Evolutionary conservation across 23 tunicate genomes (phyloP), one percentile per base, ranked within the genome.

Genomic region (Botrylloides violaceus): DNA sequence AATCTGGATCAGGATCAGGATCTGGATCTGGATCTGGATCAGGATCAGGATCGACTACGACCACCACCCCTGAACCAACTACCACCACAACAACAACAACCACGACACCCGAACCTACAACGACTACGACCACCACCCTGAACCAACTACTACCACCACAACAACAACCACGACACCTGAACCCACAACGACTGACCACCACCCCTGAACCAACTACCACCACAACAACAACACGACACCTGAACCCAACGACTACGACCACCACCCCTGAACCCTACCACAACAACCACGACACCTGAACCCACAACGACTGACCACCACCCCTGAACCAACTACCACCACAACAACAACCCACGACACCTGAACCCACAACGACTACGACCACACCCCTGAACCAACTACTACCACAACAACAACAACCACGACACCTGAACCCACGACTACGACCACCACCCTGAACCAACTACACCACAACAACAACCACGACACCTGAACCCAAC

Each of bases 1-100:
- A 49, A 26, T 64, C 81, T 7, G 26, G 65, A 2, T 57, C 88
- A 15, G 84, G 49, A 57, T 66, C 82, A 2, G 82, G 88, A 64
- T 64, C 81, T 20, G 80, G 82, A 37, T 33, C 70, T 12, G 12
- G 35, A 25, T 34, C 81, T 4, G 7, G 72, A 2, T 77, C 71
- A 61, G 84, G 60, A 72, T 39, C 71, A 18, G 84, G 84, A 50
- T 71, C 78, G 1, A 78, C 78, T 72, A 78, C 71, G 36, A 49
- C 62, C 19, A 63, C 81, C 1, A 26, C 73, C 35, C 26, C 63
- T 34, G 81, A 27, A 39, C 77, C 81, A 66, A 59, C 70, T 23
- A 78, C 82, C 34, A 75, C 82, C 70, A 47, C 62, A 4, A 71
- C 78, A 12, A 77, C 83, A 15, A 71, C 91, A 32, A 71, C 82